These are phyloP conservation scores for Falco columbarius DNA, from an alignment of 2,797 vertebrate genomes.

Conservation along the genomic window DNA sequence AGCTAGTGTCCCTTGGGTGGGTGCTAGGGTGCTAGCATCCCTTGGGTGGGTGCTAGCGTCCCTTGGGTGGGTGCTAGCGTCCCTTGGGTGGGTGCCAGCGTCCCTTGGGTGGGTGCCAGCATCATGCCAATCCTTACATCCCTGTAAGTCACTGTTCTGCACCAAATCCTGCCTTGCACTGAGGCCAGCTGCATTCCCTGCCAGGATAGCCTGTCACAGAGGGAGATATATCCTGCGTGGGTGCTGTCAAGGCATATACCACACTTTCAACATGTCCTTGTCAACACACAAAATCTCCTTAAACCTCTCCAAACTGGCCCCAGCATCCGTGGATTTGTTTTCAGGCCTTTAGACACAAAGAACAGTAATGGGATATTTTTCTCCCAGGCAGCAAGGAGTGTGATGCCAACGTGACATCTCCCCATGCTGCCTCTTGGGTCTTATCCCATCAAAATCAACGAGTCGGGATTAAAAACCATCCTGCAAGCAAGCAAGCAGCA, in stretches of 20 bases:
- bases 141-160: not conserved
- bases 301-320: not conserved
- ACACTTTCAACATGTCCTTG: not conserved
- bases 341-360: not conserved
- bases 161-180: not conserved
- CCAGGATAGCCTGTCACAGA: not conserved
- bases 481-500: not conserved
- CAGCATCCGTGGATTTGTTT: not conserved
- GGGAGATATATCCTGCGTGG: fast-evolving
- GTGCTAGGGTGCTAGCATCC: not conserved
- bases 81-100: not conserved
- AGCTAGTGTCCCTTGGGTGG: not conserved
- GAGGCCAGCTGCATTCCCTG: not conserved
- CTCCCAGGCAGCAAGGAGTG: not conserved
- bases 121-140: not conserved
- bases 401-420: fast-evolving
- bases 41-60: too few relatives aligned
- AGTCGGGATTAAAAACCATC: not conserved
- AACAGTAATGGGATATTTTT: not conserved
- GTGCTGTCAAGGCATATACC: not conserved
- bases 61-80: not conserved
- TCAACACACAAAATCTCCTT: not conserved
- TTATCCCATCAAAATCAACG: fast-evolving
- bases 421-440: fast-evolving
- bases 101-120: not conserved